Conservation (phyloP, 1,140 invertebrate genomes). For the Elysia chlorotica region DNA sequence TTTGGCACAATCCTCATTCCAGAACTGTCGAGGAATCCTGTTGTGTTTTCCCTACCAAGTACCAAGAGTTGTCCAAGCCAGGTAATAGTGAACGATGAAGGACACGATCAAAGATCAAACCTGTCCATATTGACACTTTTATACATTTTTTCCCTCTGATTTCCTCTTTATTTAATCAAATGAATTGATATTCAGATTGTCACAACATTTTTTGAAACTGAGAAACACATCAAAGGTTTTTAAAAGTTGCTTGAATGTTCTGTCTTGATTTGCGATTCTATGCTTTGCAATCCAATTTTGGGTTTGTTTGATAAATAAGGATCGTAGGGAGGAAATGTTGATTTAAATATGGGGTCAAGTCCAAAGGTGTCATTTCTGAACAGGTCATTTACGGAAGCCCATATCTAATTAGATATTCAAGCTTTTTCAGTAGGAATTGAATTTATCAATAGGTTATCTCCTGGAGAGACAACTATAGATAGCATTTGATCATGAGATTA, state of each 20-base stretch:
- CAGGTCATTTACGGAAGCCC: too few species aligned
- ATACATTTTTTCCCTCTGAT: not conserved
- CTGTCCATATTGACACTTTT: not conserved
- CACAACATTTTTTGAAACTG: not conserved
- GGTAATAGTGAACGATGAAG: slow-evolving; percentile 28
- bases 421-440: too few species aligned
- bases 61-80: slow-evolving; percentile 38
- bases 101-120: not conserved
- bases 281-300: too few species aligned
- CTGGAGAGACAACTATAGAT: too few species aligned
- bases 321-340: too few species aligned
- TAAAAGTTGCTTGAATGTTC: too few species aligned
- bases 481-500: too few species aligned
- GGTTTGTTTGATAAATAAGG: too few species aligned
- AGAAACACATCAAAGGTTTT: not conserved
- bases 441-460: too few species aligned
- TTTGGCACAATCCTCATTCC: too few species aligned
- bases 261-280: too few species aligned
- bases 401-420: too few species aligned
- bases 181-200: not conserved
- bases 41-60: slow-evolving; percentile 39
- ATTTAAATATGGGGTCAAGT: not conserved
- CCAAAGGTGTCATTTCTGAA: not conserved
- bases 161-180: not conserved
- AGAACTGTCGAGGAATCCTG: slow-evolving; percentile 40